Percentiles rank a stretch among this genome's conserved stretches.
Conservation (phyloP, 2,888 invertebrate species). For the Drosophila stalkeri region DNA sequence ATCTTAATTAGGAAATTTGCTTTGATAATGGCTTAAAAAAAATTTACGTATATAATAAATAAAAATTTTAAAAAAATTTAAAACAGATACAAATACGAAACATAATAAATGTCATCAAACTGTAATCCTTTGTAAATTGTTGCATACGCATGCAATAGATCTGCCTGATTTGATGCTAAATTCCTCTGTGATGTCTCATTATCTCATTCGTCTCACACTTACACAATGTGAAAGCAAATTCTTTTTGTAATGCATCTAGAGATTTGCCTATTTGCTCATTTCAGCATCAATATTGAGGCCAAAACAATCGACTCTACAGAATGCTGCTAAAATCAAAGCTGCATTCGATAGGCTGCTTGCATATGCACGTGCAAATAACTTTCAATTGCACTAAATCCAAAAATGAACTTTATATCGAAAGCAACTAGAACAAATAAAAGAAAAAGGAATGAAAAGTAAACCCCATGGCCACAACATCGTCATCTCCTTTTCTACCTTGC, state of each 20-base stretch:
- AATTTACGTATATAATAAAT: no score
- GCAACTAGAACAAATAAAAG: not conserved
- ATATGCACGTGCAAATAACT: slow-evolving; percentile 4
- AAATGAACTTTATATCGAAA: not conserved
- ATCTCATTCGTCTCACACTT: not conserved
- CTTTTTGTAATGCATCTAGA: not conserved
- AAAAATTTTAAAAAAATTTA: no score
- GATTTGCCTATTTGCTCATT: not conserved
- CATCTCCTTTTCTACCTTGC: not conserved
- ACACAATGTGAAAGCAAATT: not conserved
- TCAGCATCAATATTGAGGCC: not conserved
- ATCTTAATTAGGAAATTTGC: no score
- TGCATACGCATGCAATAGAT: not conserved
- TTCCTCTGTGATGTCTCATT: not conserved
- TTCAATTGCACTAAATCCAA: slow-evolving; percentile 9
- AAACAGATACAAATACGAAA: no score
- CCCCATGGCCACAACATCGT: not conserved
- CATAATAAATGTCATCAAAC: no score
- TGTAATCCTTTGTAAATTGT: not conserved
- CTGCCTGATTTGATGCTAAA: not conserved
- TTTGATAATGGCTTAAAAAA: no score
- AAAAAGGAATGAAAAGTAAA: slow-evolving; percentile 1
- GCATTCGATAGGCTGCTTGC: not conserved
- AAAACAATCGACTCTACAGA: not conserved
- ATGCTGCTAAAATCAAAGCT: not conserved